Percentiles rank a stretch among this genome's conserved stretches.
These are phyloP conservation scores for Magallana nippona DNA, from an alignment of 2,888 invertebrate species.

Conservation along the genomic window DNA sequence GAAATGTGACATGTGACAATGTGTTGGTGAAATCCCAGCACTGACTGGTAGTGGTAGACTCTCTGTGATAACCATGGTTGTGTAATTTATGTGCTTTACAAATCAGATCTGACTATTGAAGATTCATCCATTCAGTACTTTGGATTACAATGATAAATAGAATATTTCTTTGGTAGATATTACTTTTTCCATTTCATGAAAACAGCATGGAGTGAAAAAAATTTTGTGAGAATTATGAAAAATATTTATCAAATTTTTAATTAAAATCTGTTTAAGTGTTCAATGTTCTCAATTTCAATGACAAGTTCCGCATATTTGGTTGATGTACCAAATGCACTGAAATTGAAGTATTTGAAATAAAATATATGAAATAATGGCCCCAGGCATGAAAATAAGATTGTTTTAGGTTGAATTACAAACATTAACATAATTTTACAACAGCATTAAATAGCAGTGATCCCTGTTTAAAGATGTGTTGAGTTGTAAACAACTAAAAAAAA, in stretches of 20 bases:
- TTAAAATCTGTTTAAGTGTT: no score
- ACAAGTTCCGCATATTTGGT: no score
- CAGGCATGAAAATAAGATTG: not conserved
- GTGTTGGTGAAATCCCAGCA: not conserved
- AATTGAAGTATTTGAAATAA: not conserved
- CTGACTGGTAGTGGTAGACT: not conserved
- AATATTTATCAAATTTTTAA: no score
- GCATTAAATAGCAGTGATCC: no score
- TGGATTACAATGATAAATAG: not conserved
- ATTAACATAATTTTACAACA: no score
- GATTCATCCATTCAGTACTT: not conserved
- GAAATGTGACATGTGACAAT: not conserved
- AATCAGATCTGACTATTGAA: conserved; percentile 5
- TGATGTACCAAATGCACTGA: not conserved
- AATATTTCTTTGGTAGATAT: not conserved
- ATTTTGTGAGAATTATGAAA: conserved; percentile 1
- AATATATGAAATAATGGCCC: not conserved
- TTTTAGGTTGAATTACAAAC: no score
- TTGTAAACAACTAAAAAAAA: no score
- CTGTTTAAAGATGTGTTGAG: no score
- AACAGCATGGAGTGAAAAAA: not conserved
- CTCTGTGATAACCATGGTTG: conserved; percentile 2
- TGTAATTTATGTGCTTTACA: conserved; percentile 14
- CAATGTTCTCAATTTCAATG: no score
- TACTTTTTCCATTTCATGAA: not conserved